Conservation (phyloP, 2,113 vertebrate genomes). For the Trichechus manatus region DNA sequence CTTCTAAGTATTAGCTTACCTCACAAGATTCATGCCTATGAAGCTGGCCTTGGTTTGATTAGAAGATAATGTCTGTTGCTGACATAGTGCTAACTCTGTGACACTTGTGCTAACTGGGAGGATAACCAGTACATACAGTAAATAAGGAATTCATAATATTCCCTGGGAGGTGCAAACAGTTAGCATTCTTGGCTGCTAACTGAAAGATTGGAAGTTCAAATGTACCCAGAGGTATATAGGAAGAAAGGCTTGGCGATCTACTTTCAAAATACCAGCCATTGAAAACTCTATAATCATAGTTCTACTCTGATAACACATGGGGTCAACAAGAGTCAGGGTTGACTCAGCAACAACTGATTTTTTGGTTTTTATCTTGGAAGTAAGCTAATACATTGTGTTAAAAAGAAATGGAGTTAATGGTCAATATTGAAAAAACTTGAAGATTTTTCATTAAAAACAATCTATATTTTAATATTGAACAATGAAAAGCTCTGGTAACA, state of each 20-base stretch:
- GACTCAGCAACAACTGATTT: no score
- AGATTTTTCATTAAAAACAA: background rate
- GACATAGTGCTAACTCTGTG: no score
- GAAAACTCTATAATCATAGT: no score
- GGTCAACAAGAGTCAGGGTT: no score
- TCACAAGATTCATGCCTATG: background rate
- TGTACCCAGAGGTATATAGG: no score
- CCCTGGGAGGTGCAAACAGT: no score
- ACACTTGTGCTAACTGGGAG: background rate
- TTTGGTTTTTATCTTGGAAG: background rate
- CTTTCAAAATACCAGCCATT: no score
- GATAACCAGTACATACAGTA: background rate
- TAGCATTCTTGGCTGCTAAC: no score
- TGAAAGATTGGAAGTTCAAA: no score
- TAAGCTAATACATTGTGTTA: background rate
- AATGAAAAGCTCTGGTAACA: background rate
- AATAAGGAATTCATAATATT: no score
- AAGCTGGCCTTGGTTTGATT: background rate
- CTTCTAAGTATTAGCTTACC: background rate
- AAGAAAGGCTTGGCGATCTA: no score
- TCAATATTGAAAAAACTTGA: background rate
- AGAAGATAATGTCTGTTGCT: background rate
- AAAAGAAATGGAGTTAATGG: background rate
- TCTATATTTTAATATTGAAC: background rate
- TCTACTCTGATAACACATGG: no score